These are phyloP conservation scores for Montipora cactus DNA, from an alignment of 64 coral and sea anemone species.

Conservation along the genomic window DNA sequence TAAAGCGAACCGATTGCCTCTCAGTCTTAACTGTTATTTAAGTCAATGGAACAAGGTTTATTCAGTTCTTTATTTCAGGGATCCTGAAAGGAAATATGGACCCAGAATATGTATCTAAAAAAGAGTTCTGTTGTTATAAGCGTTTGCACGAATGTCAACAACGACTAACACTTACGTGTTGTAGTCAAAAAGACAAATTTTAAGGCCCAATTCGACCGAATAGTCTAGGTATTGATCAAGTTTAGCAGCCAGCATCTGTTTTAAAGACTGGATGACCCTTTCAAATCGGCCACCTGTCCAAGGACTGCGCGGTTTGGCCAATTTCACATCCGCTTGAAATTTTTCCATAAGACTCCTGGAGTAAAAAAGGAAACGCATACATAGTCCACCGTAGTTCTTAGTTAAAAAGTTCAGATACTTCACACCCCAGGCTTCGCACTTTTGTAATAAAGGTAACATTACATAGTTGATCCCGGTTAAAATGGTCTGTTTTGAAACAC, in stretches of 20 bases:
- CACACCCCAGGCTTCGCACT: neutral
- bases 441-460: neutral
- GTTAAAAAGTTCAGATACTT: too few relatives aligned
- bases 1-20: too few relatives aligned
- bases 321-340: conserved; percentile 10
- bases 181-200: conserved; percentile 15
- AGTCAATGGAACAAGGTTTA: too few relatives aligned
- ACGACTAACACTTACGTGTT: neutral
- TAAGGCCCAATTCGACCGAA: neutral
- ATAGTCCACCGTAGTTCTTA: neutral
- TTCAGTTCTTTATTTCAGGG: too few relatives aligned
- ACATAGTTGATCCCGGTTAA: too few relatives aligned
- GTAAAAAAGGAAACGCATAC: neutral
- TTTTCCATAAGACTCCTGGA: conserved; percentile 2
- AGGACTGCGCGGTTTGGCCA: conserved; percentile 16
- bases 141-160: too few relatives aligned
- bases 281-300: conserved; percentile 26
- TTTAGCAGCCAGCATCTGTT: neutral
- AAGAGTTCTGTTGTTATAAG: too few relatives aligned
- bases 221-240: neutral
- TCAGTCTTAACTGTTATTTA: too few relatives aligned
- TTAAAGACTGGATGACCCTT: neutral
- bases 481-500: too few relatives aligned
- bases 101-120: too few relatives aligned
- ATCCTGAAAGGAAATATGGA: too few relatives aligned